Evolutionary conservation across 2,888 invertebrate species (phyloP), one percentile per base, ranked within the genome.

Genomic region (Agrotis segetum): DNA sequence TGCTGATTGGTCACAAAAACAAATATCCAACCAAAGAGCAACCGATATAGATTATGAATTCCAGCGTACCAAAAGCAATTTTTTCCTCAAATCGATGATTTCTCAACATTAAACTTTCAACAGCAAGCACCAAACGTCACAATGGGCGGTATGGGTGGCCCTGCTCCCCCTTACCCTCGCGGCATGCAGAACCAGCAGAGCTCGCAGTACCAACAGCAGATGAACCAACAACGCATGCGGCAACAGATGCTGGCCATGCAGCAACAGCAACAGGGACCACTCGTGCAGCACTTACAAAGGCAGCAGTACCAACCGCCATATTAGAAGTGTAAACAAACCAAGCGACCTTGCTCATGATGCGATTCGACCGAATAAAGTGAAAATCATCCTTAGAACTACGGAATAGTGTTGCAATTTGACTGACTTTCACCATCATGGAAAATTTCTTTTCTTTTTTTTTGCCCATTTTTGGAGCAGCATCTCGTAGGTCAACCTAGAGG

Each of bases 41-140:
- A 40, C 40, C 11, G 11, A 40, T 1, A 40, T 40, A 1, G 40
- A 40, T 34, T 34, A 7, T 34, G 0, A 7, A 5, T 34, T 34
- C 6, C 6, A 7, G 34, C 34, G 34, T 34, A 34, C 6, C 4
- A 5, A 34, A 34, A 34, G 34, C 34, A 34, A 0, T 34, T 34
- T 34, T 34, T 7, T 34, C n/a, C 14, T 6, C 13, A 55, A 46
- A 19, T 34, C 34, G 34, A 34, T 7, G 34, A 34, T 34, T 7
- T 0, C 40, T 40, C 40, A 40, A 40, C 11, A 40, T 40, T n/a
- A 19, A 34, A 40, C 14, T 40, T 52, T 16, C 1, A 79, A 7
- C 86, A 89, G 89, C 96, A 98, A 95, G 98, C 98, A 4, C 98
- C 98, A 2, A 98, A 98, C 90, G 98, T 98, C 2, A 98, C 98